phyloP scores from a whole-genome alignment of 2,888 invertebrate genomes.

The Thecophora atra region DNA sequence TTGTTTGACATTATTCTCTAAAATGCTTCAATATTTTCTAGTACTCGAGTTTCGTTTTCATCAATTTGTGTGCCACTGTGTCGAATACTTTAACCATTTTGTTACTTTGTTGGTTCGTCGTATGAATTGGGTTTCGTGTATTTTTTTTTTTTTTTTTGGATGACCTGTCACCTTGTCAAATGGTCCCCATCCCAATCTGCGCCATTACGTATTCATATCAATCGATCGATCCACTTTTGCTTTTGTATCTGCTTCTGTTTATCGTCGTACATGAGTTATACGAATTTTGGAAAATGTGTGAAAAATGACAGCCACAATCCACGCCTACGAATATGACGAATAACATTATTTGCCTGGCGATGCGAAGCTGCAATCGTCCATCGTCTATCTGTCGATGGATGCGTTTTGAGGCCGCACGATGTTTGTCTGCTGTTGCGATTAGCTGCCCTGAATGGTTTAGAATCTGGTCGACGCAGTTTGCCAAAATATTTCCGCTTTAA shows the following conservation, averaged over 20 bases:
- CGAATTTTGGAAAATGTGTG: slow-evolving; percentile 7
- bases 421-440: slow-evolving; percentile 29
- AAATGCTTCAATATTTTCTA: no score
- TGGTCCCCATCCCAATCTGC: no score
- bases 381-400: slow-evolving; percentile 1
- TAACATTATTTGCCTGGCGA: background rate
- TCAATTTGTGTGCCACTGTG: no score
- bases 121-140: no score
- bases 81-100: no score
- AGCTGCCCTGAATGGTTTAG: slow-evolving; percentile 16
- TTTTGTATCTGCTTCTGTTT: background rate
- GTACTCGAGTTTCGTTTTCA: no score
- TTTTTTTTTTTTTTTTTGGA: background rate
- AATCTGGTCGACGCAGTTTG: slow-evolving; percentile 26
- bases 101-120: no score
- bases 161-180: background rate
- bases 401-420: slow-evolving; percentile 1
- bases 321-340: background rate
- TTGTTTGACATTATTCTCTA: no score
- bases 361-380: no score
- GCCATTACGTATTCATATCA: no score
- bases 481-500: slow-evolving; percentile 38
- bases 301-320: slow-evolving; percentile 4
- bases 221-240: background rate
- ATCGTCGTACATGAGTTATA: background rate